These are phyloP conservation scores for Enteromius viviparus DNA, from an alignment of 2,797 vertebrate species.

Conservation along the genomic window DNA sequence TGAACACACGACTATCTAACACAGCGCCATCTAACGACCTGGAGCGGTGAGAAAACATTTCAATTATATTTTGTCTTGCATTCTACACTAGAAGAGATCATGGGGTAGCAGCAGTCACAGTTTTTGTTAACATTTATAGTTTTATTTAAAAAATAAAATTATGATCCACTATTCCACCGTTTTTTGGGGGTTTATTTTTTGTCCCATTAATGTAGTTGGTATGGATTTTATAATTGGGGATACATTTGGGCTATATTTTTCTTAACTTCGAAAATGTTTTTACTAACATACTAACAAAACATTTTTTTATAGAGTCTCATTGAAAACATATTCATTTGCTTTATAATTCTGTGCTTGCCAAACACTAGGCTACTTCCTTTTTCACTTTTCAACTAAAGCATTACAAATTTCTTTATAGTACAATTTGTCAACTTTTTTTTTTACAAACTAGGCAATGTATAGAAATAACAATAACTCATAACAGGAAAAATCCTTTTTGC, in stretches of 20 bases:
- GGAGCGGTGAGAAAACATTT: neutral
- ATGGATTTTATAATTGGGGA: neutral
- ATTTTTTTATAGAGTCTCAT: neutral
- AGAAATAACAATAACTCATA: neutral
- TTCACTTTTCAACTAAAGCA: neutral
- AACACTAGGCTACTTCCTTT: neutral
- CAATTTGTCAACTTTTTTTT: neutral
- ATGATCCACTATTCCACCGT: neutral
- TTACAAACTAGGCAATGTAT: neutral
- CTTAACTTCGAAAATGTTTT: no score
- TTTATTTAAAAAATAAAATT: neutral
- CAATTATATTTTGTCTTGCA: neutral
- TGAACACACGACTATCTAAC: no score
- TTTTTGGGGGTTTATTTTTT: neutral
- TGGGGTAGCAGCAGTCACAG: neutral
- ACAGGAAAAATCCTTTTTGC: neutral
- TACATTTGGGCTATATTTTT: neutral
- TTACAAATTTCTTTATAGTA: neutral
- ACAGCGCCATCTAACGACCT: slow-evolving; percentile 18
- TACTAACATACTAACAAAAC: neutral
- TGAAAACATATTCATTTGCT: neutral
- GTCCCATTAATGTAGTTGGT: neutral
- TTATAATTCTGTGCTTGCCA: neutral
- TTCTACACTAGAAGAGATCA: neutral
- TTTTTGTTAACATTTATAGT: neutral